A percentile compares a stretch with the other conserved stretches of the same genome.
These are phyloP conservation scores for Lycaon pictus DNA, from an alignment of 2,113 vertebrate genomes.

Conservation along the genomic window DNA sequence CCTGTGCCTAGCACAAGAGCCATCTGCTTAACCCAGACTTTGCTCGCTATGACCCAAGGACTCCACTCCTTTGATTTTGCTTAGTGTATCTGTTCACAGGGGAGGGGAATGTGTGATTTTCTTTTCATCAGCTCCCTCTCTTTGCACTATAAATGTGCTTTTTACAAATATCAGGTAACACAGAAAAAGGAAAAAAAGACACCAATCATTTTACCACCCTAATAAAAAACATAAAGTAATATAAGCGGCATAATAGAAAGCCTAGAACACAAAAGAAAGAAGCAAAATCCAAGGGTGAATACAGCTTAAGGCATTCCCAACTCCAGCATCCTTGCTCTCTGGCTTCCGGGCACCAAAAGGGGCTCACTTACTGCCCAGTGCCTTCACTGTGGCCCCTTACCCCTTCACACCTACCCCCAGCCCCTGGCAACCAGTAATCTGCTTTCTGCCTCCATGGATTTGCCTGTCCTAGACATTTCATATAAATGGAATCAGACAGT, in stretches of 20 bases:
- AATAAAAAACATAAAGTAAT: not conserved
- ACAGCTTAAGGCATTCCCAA: not conserved
- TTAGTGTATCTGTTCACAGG: not conserved
- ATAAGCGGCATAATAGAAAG: not conserved
- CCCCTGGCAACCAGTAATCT: not conserved
- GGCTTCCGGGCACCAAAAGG: fast-evolving
- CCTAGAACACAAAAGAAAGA: not conserved
- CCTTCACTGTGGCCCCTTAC: fast-evolving
- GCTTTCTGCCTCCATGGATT: not conserved
- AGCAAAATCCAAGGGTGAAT: fast-evolving
- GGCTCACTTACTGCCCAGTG: not conserved
- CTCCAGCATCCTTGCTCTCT: not conserved
- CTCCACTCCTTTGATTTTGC: not conserved
- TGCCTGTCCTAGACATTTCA: fast-evolving
- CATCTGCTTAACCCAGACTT: fast-evolving
- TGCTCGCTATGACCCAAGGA: fast-evolving
- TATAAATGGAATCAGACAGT: fast-evolving
- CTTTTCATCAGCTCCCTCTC: not conserved
- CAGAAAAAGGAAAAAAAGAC: not conserved
- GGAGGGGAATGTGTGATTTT: fast-evolving
- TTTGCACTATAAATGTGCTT: not conserved
- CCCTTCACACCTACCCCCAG: not conserved
- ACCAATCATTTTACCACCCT: not conserved
- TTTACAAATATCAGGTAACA: not conserved
- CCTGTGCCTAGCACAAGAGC: not conserved